Evolutionary conservation across 1,140 invertebrate species (phyloP).

Genomic region (Nymphalis io): DNA sequence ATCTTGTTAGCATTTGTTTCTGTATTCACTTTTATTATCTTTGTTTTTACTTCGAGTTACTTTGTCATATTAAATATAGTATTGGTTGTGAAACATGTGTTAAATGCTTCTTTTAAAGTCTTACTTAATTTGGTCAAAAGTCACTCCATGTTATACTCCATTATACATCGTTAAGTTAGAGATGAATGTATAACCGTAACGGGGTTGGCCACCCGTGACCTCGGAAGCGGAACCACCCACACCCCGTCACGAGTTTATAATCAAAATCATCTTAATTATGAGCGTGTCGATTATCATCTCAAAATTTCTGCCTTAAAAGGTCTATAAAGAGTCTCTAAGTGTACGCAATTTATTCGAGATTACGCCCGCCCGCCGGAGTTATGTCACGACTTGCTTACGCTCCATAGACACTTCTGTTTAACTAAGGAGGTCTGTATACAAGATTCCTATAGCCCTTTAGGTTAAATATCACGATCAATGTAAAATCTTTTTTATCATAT

Average conservation of each 20-base stretch:
- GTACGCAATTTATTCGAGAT: conserved; percentile 79
- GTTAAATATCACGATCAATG: neutral
- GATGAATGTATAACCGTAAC: conserved; percentile 53
- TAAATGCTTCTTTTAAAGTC: neutral
- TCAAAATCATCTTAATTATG: conserved; percentile 76
- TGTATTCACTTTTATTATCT: neutral
- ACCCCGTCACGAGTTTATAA: conserved; percentile 70
- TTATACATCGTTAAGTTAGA: conserved; percentile 42
- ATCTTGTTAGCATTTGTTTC: conserved; percentile 27
- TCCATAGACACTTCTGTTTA: conserved; percentile 70
- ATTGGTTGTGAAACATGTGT: no score
- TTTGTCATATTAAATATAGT: no score
- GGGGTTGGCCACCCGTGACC: conserved; percentile 55
- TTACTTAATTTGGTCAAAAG: conserved; percentile 20
- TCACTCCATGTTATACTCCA: neutral
- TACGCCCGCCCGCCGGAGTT: conserved; percentile 63
- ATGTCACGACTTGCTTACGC: conserved; percentile 70
- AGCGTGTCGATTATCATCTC: conserved; percentile 78
- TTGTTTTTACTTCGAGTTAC: no score
- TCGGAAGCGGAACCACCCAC: conserved; percentile 77
- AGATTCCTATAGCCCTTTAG: neutral
- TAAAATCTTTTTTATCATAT: neutral
- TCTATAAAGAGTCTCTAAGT: conserved; percentile 78
- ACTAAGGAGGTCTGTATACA: conserved; percentile 32
- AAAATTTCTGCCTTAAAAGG: conserved; percentile 79